These are phyloP conservation scores for Elaeidobius kamerunicus DNA, from an alignment of 2,888 invertebrate genomes.

Conservation along the genomic window DNA sequence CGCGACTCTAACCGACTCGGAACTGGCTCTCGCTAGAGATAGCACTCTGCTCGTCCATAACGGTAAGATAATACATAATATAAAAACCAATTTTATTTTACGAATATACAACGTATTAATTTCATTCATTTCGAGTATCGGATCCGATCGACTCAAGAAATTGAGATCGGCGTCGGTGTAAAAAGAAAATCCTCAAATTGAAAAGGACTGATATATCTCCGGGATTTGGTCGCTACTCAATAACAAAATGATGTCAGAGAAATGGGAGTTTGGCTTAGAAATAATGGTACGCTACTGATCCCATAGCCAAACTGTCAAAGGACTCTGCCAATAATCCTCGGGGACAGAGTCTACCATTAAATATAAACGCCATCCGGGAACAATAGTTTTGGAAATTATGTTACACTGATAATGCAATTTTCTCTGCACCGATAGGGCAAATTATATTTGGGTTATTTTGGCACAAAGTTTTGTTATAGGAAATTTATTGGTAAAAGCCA, in stretches of 20 bases:
- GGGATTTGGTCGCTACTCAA: too few species aligned
- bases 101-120: neutral
- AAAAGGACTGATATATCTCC: too few species aligned
- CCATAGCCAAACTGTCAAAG: conserved; percentile 19
- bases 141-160: conserved; percentile 13
- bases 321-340: conserved; percentile 21
- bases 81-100: neutral
- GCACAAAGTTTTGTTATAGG: too few species aligned
- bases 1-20: conserved; percentile 80
- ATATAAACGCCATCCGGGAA: conserved; percentile 19
- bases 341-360: conserved; percentile 20
- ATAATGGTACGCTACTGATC: conserved; percentile 9
- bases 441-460: too few species aligned
- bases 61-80: conserved; percentile 56
- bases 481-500: too few species aligned
- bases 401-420: too few species aligned
- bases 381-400: conserved; percentile 22
- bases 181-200: conserved; percentile 24
- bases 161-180: conserved; percentile 16
- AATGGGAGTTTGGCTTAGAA: too few species aligned
- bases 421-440: too few species aligned
- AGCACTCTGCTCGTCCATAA: conserved; percentile 80
- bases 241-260: too few species aligned
- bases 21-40: conserved; percentile 77
- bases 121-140: too few species aligned